Base-by-base conservation (phyloP, 2,113 vertebrate species). In the Aviceda subcristata region DNA sequence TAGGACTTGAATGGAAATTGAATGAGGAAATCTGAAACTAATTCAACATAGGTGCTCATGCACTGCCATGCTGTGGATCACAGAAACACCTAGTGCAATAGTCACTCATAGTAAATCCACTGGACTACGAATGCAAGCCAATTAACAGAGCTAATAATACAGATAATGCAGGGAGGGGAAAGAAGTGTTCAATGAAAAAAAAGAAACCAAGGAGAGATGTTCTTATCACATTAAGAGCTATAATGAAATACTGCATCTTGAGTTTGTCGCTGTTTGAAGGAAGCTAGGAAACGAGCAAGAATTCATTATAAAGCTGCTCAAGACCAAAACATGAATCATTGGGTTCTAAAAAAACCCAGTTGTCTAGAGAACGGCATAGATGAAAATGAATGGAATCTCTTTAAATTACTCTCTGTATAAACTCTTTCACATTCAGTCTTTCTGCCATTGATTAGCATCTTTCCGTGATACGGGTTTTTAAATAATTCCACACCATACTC, bases 361-460 rank as follows among this genome's bases (percentile, higher is more conserved):
- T 92, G 84, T 95, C 95, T 97, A 88, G 87, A 97, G 94, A 96
- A 96, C 30, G 0, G 91, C 13, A 3, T 16, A 95, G 95, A 96
- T 97, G 81, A 97, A 95, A 97, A 96, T 96, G 95, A 96, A 96
- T 96, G 96, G 92, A 96, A 94, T 93, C 95, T 97, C 91, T 96
- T 95, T 91, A 95, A 94, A 96, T 96, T 96, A 91, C 91, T 96
- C 91, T 81, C 95, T 92, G 87, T 95, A 97, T 94, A 91, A 96
- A 96, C 62, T 94, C 91, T 91, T 83, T 59, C 84, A 77, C 81
- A 83, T 92, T 89, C 91, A 97, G 92, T 91, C 88, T 84, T 88
- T 88, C 94, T 97, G 82, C 26, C 90, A 92, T 90, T 96, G 96
- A 97, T 96, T 97, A 95, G 91, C 64, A 87, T 95, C 93, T 92